Conservation (phyloP, 2,113 vertebrate species). For the Urocynchramus pylzowi region DNA sequence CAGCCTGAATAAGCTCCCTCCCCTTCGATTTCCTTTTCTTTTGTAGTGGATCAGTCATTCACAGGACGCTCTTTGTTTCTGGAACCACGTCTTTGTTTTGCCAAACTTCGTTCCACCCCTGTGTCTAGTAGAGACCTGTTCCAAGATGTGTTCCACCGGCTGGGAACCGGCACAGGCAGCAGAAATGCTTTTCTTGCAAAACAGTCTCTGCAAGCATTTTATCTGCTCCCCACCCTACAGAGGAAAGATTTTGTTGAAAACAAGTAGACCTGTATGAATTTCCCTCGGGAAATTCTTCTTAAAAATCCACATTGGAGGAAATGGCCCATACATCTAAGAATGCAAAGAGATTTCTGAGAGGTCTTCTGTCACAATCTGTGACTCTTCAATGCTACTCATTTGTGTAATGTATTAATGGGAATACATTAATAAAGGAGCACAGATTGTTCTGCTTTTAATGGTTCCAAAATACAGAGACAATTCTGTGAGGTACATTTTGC, state of each 20-base stretch:
- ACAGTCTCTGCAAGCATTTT: neutral
- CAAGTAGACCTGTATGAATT: neutral
- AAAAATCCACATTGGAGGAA: neutral
- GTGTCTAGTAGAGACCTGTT: slow-evolving; percentile 38
- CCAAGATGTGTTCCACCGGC: neutral
- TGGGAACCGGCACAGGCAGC: slow-evolving; percentile 14
- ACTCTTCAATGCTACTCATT: neutral
- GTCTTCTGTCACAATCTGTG: neutral
- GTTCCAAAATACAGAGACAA: neutral
- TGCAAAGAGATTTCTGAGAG: neutral
- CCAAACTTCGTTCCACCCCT: neutral
- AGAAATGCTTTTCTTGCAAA: slow-evolving; percentile 37
- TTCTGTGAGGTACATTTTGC: neutral
- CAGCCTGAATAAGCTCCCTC: neutral
- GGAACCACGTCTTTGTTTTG: slow-evolving; percentile 40
- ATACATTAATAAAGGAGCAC: neutral
- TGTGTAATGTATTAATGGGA: neutral
- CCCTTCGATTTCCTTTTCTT: neutral
- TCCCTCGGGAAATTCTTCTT: neutral
- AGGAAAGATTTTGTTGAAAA: neutral
- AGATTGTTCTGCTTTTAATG: neutral
- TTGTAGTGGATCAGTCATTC: neutral
- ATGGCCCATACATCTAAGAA: neutral
- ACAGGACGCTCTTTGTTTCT: neutral
- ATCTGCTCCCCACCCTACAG: neutral